Base-by-base conservation (phyloP, 2,797 vertebrate genomes). In the Tarsius wallacei region DNA sequence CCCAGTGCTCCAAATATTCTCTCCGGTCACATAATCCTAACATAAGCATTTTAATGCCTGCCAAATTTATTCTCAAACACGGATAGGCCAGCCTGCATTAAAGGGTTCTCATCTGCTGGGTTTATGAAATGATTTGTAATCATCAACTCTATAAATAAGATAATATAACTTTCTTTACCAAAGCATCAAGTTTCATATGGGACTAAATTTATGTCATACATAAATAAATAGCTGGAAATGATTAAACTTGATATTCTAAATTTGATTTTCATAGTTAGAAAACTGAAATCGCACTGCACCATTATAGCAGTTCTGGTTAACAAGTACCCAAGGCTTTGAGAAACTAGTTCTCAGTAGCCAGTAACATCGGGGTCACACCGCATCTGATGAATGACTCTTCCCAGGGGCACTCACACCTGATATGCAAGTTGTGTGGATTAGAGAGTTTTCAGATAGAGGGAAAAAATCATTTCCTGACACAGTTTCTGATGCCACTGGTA, bases 341-440 rank as follows among this genome's bases (percentile, higher is more conserved):
- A 98, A 98, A 78, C 93, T 98, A 95, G 78, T 94, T 98, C 96
- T 96, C 98, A 97, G 87, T 49, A 98, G 93, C 81, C 95, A 98
- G 92, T 83, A 98, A 98, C 93, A 97, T 80, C 87, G 71, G 92
- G 64, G 71, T 97, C 96, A 96, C 63, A 98, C 82, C 77, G 95
- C 86, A 97, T 96, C 94, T 97, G 96, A 98, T 93, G 94, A 98
- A 84, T 96, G 97, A 98, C 93, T 98, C 77, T 87, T 97, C 94
- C 97, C 96, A 96, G 97, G 0, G 3, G 97, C 96, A 98, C 91
- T 93, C 98, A 98, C 80, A 96, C 82, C 97, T 96, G 94, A 97
- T 97, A 98, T 0, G 0, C 87, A 98, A 93, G 98, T 87, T 98
- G 96, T 82, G 74, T 96, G 94, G 96, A 98, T 98, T 97, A 98